phyloP scores from a whole-genome alignment of 2,888 invertebrate genomes.

The Apocheima hispidaria region DNA sequence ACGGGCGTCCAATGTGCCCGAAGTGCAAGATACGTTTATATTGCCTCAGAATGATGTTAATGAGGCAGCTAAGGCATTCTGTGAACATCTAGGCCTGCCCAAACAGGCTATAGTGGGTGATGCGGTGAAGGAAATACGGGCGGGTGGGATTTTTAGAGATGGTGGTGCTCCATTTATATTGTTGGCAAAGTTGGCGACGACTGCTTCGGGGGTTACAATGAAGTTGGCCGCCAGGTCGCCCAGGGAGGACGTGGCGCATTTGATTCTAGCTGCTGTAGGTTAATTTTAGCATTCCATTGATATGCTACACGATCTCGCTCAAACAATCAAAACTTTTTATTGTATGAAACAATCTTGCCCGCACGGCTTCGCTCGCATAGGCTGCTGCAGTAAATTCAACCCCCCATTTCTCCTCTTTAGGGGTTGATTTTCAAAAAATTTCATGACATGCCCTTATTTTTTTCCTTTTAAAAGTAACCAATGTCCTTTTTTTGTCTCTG shows the following conservation, averaged over 20 bases:
- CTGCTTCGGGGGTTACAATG: constrained; percentile 94
- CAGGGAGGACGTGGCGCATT: constrained; percentile 93
- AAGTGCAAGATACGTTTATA: constrained; percentile 97
- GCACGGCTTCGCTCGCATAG: too few species aligned
- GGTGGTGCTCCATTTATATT: constrained; percentile 96
- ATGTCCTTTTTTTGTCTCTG: too few species aligned
- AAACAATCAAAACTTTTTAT: neutral
- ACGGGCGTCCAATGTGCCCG: constrained; percentile 88
- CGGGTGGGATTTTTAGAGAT: constrained; percentile 91
- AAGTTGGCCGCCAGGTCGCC: constrained; percentile 95
- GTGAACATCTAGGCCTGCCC: constrained; percentile 73
- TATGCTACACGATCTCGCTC: too few species aligned
- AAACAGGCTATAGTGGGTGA: constrained; percentile 70
- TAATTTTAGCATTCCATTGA: constrained; percentile 65
- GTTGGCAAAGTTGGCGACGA: constrained; percentile 90
- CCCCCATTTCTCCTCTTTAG: too few species aligned
- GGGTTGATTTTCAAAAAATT: too few species aligned
- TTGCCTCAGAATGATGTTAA: constrained; percentile 86
- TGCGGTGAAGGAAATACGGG: constrained; percentile 75
- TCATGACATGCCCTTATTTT: too few species aligned
- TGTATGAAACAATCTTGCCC: neutral
- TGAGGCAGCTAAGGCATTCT: constrained; percentile 75
- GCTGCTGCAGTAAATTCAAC: too few species aligned
- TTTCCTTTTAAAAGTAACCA: too few species aligned
- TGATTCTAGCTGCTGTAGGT: constrained; percentile 94